Conservation (phyloP, 2,113 vertebrate species). For the Dicentrarchus labrax region DNA sequence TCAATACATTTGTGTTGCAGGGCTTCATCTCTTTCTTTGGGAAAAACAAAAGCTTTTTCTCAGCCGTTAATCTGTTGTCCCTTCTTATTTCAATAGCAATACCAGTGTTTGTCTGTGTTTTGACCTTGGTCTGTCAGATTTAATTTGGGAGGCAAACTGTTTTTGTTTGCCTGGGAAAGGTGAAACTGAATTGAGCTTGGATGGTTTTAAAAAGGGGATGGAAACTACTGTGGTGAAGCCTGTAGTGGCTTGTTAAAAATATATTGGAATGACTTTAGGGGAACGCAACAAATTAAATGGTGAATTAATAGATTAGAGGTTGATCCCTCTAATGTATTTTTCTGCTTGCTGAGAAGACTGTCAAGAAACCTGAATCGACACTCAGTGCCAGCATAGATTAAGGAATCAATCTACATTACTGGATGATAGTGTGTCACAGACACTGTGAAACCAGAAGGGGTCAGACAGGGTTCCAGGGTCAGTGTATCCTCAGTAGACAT, state of each 20-base stretch:
- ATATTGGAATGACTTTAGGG: background rate
- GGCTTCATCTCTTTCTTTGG: background rate
- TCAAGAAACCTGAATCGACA: background rate
- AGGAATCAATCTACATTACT: background rate
- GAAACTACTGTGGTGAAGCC: conserved; percentile 2
- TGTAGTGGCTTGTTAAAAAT: conserved; percentile 25
- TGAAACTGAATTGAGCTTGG: conserved; percentile 5
- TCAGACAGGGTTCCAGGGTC: background rate
- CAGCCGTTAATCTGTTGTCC: conserved; percentile 6
- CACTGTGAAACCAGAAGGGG: background rate
- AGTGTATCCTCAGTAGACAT: background rate
- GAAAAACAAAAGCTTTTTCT: background rate
- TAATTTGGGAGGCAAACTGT: background rate
- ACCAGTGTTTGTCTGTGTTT: conserved; percentile 11
- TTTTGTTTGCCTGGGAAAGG: conserved; percentile 8
- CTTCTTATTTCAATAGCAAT: conserved; percentile 7
- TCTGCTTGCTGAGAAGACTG: background rate
- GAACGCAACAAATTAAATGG: conserved; percentile 17
- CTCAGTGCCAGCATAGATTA: background rate
- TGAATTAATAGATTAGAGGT: conserved; percentile 15
- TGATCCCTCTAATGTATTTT: background rate
- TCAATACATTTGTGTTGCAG: background rate
- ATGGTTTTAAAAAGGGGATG: conserved; percentile 8
- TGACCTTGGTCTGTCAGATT: conserved; percentile 42
- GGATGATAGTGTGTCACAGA: background rate